These are phyloP conservation scores for Sipha flava DNA, from an alignment of 1,140 invertebrate species.

Conservation along the genomic window DNA sequence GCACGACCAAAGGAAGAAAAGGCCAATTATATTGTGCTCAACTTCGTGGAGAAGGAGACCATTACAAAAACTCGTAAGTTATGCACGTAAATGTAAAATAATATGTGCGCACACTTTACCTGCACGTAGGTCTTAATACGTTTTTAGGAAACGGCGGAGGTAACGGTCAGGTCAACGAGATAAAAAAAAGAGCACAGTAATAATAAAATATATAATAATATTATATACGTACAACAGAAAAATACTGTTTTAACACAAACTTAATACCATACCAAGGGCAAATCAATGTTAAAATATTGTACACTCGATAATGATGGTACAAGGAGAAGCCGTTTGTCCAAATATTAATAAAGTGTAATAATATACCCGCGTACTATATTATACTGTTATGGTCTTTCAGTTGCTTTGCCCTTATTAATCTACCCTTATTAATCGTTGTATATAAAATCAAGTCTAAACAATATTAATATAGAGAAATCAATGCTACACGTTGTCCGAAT, in stretches of 20 bases:
- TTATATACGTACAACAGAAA: background rate
- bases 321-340: background rate
- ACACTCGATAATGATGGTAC: background rate
- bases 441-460: too few species aligned
- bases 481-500: too few species aligned
- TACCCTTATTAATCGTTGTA: too few species aligned
- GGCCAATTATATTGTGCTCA: background rate
- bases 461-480: too few species aligned
- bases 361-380: background rate
- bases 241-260: background rate
- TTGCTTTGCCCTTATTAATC: too few species aligned
- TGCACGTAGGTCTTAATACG: background rate
- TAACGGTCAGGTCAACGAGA: background rate
- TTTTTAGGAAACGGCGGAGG: background rate
- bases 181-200: background rate
- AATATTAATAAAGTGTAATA: background rate
- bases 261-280: background rate
- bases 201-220: background rate
- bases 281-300: conserved; percentile 23
- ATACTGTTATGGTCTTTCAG: too few species aligned
- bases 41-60: background rate
- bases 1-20: background rate
- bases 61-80: background rate
- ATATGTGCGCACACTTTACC: background rate
- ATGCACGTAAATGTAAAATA: background rate